phyloP scores from a whole-genome alignment of 1,140 invertebrate species.

The Trichonephila inaurata region DNA sequence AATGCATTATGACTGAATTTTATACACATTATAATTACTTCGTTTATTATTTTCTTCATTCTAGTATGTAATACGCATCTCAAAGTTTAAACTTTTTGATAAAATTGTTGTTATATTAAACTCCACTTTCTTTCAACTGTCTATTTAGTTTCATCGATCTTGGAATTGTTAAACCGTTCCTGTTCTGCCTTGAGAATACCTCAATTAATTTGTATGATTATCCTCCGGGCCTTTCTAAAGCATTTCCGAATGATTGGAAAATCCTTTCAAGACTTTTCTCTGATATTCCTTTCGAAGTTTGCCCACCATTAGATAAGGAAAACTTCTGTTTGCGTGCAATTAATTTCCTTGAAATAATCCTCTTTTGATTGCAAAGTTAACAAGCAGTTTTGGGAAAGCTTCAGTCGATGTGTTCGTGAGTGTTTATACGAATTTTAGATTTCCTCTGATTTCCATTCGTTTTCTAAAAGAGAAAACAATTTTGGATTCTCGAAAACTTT shows the following conservation, averaged over 20 bases:
- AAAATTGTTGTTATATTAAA: not conserved
- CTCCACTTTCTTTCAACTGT: not conserved
- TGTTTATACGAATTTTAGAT: constrained; percentile 39
- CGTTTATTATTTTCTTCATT: not conserved
- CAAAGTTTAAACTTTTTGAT: not conserved
- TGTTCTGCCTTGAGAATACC: constrained; percentile 9
- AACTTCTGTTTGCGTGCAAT: constrained; percentile 51
- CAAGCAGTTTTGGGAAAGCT: constrained; percentile 20
- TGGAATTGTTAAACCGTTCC: not conserved
- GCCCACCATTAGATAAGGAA: constrained; percentile 39
- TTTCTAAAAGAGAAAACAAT: not conserved
- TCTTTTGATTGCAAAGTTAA: constrained; percentile 65
- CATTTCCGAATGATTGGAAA: constrained; percentile 37
- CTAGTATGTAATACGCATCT: not conserved
- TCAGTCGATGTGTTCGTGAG: constrained; percentile 4
- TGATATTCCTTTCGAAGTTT: constrained; percentile 18
- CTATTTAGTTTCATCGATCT: not conserved
- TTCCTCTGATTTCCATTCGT: not conserved
- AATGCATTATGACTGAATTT: too few relatives aligned
- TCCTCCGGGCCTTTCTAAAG: constrained; percentile 33
- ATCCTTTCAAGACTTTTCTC: constrained; percentile 41
- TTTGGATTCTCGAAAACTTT: not conserved
- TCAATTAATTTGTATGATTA: constrained; percentile 73
- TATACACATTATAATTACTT: too few relatives aligned
- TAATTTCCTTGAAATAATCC: constrained; percentile 63